A percentile compares a stretch with the other conserved stretches of the same genome.
These are phyloP conservation scores for Coregonus clupeaformis DNA, from an alignment of 2,113 vertebrate species.

Conservation along the genomic window DNA sequence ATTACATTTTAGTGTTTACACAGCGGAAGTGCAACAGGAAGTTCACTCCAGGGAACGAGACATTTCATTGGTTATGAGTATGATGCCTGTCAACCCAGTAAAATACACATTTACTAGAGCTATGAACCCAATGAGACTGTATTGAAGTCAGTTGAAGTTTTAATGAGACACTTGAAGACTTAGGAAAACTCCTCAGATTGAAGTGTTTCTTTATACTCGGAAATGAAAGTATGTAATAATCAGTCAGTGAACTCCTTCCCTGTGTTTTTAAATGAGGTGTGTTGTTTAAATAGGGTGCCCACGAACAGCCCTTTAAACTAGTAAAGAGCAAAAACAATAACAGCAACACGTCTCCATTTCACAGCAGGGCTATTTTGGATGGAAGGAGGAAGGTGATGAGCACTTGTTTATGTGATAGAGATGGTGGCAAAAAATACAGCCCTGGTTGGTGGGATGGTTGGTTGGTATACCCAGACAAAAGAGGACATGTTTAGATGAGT, in stretches of 20 bases:
- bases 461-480: slow-evolving; percentile 31
- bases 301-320: not conserved
- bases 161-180: not conserved
- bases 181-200: not conserved
- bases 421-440: slow-evolving; percentile 37
- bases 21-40: too few relatives aligned
- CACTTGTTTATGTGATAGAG: slow-evolving; percentile 40
- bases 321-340: not conserved
- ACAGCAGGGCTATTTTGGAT: slow-evolving; percentile 9
- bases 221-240: not conserved
- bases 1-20: too few relatives aligned
- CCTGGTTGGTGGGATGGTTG: slow-evolving; percentile 1
- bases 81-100: not conserved
- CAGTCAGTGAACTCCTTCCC: not conserved
- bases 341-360: not conserved
- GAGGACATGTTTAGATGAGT: slow-evolving; percentile 54
- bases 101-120: not conserved
- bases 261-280: slow-evolving; percentile 2
- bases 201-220: not conserved
- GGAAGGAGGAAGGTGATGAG: slow-evolving; percentile 8
- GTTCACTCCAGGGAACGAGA: too few relatives aligned
- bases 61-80: not conserved
- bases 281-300: not conserved
- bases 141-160: not conserved
- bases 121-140: not conserved